Conservation (phyloP, 2,888 invertebrate genomes). For the Parascotia fuliginaria region DNA sequence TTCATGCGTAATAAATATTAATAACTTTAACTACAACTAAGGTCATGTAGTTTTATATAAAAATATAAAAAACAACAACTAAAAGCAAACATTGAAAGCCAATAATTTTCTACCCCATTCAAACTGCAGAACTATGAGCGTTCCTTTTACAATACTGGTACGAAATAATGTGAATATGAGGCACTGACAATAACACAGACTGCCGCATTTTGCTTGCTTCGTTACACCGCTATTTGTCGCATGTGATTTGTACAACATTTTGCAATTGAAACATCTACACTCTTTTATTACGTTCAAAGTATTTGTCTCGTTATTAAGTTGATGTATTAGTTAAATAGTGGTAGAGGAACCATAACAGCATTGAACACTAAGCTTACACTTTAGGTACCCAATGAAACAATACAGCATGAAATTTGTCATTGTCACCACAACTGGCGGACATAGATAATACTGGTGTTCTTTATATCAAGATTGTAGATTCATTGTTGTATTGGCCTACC, state of each 20-base stretch:
- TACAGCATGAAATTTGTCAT: too few relatives aligned
- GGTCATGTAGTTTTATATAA: too few relatives aligned
- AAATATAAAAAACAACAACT: conserved; percentile 1
- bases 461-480: too few relatives aligned
- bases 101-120: conserved; percentile 20
- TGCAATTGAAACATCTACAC: not conserved
- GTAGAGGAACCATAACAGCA: too few relatives aligned
- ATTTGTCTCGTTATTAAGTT: not conserved
- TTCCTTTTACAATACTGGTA: conserved; percentile 22
- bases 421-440: too few relatives aligned
- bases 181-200: conserved; percentile 4
- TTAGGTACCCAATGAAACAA: too few relatives aligned
- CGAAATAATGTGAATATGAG: conserved; percentile 19
- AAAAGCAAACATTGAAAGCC: conserved; percentile 3
- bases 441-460: too few relatives aligned
- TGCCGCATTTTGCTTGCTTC: conserved; percentile 10
- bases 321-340: too few relatives aligned
- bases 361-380: too few relatives aligned
- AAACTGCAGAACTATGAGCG: conserved; percentile 16
- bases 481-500: too few relatives aligned
- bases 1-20: too few relatives aligned
- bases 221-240: conserved; percentile 13
- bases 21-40: too few relatives aligned
- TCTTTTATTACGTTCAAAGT: not conserved
- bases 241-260: conserved; percentile 5